Conservation (phyloP, 2,888 invertebrate species). For the Chloroclysta siterata region DNA sequence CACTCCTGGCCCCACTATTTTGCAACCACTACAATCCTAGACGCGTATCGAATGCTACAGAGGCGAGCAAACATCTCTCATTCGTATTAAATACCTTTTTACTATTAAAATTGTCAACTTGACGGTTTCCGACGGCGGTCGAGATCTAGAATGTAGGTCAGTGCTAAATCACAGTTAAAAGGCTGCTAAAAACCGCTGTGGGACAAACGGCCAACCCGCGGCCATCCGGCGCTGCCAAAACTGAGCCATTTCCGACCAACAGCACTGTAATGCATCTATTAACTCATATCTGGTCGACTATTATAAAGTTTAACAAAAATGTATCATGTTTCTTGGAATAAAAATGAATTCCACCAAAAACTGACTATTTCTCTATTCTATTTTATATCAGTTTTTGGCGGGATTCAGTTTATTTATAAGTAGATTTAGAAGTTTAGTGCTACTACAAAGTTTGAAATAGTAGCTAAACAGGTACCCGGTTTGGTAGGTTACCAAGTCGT, state of each 20-base stretch:
- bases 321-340: background rate
- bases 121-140: background rate
- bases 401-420: too few relatives aligned
- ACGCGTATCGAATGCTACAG: too few relatives aligned
- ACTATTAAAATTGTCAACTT: background rate
- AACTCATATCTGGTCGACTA: background rate
- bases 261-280: background rate
- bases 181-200: slow-evolving; percentile 41
- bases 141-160: slow-evolving; percentile 12
- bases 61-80: too few relatives aligned
- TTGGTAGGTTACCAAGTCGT: too few relatives aligned
- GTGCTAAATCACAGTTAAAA: slow-evolving; percentile 36
- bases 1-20: background rate
- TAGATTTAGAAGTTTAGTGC: too few relatives aligned
- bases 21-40: too few relatives aligned
- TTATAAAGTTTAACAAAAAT: background rate
- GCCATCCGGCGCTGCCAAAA: slow-evolving; percentile 17
- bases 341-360: background rate
- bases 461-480: too few relatives aligned
- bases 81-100: too few relatives aligned
- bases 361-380: too few relatives aligned
- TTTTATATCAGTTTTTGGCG: too few relatives aligned
- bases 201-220: slow-evolving; percentile 6
- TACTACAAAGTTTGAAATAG: too few relatives aligned
- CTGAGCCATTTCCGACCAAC: slow-evolving; percentile 4